Evolutionary conservation across 2,888 invertebrate genomes (phyloP), one percentile per base, ranked within the genome.

Genomic region (Drosophila niveifrons): DNA sequence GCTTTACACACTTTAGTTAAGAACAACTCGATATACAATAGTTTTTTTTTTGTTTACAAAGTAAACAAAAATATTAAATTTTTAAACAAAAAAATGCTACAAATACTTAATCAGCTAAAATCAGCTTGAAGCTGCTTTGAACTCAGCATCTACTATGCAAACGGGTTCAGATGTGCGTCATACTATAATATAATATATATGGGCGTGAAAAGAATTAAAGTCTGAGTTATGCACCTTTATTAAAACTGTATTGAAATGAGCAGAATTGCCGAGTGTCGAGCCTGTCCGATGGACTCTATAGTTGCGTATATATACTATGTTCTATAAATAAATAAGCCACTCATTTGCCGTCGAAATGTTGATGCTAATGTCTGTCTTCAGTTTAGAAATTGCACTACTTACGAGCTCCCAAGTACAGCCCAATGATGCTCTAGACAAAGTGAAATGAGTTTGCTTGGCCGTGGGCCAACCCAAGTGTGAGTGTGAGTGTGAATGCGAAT

Each of bases 381-480:
- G 66, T 52, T 77, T 62, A 65, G 41, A 78, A 86, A 66, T 69
- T 61, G 63, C 7, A 51, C 58, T 51, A 46, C 64, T 64, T 59
- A 17, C 29, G 48, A 50, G 46, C 39, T 41, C 36, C 36, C n/a
- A 17, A 44, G 29, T 18, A 43, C 11, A 6, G 43, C 17, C 44
- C 59, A 52, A 52, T 44, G 18, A 56, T 34, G 44, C 56, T 58
- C 50, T 29, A 53, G 64, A 66, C 65, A 65, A 65, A 55, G 58
- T 52, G 17, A 72, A 76, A 73, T 81, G 57, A 68, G 79, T 69
- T 82, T 69, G 62, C 59, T 65, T 66, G 72, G 72, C 88, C 77
- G 46, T 36, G 50, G 73, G 86, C 77, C 80, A 82, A 76, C 17
- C 17, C 23, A 3, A 52, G 55, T 41, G 43, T 34, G 44, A 58